phyloP scores from a whole-genome alignment of 2,797 vertebrate genomes.

The Protosalanx chinensis region DNA sequence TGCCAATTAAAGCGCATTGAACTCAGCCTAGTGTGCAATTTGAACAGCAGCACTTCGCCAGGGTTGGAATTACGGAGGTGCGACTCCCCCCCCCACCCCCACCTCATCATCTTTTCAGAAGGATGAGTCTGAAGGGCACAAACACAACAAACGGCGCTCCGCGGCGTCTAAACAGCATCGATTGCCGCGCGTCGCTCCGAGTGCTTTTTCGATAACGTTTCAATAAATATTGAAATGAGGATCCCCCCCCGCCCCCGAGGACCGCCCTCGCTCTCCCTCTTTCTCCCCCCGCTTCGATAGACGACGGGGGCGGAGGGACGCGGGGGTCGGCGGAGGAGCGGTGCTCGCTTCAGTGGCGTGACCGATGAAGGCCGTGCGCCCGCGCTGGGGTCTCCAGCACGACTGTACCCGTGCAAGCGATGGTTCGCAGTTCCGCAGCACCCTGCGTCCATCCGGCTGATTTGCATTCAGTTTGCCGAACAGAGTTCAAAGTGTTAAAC shows the following conservation, averaged over 20 bases:
- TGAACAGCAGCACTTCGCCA: constrained; percentile 30
- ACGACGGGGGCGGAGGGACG: constrained; percentile 32
- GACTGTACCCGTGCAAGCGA: constrained; percentile 10
- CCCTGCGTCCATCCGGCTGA: neutral
- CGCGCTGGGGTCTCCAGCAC: constrained; percentile 13
- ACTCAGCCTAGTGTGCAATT: constrained; percentile 44
- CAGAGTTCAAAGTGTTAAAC: neutral
- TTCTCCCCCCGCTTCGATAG: constrained; percentile 32
- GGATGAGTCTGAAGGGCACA: constrained; percentile 44
- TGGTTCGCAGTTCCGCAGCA: constrained; percentile 16
- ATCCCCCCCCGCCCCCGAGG: constrained; percentile 39
- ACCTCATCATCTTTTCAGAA: constrained; percentile 35
- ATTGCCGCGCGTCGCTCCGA: constrained; percentile 62
- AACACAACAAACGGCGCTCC: constrained; percentile 51
- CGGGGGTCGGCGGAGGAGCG: constrained; percentile 32
- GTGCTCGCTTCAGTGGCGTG: neutral
- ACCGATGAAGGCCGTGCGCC: too few relatives aligned
- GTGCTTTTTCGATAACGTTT: constrained; percentile 72
- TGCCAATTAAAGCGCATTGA: constrained; percentile 58
- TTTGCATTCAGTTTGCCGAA: neutral
- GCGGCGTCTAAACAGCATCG: constrained; percentile 61
- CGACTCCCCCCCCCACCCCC: constrained; percentile 32
- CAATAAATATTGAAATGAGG: constrained; percentile 75
- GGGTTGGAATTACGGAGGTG: constrained; percentile 53
- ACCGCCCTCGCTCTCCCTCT: neutral